A percentile compares a stretch with the other conserved stretches of the same genome.
phyloP scores from a whole-genome alignment of 2,888 invertebrate genomes.

The Plagiodera versicolora region DNA sequence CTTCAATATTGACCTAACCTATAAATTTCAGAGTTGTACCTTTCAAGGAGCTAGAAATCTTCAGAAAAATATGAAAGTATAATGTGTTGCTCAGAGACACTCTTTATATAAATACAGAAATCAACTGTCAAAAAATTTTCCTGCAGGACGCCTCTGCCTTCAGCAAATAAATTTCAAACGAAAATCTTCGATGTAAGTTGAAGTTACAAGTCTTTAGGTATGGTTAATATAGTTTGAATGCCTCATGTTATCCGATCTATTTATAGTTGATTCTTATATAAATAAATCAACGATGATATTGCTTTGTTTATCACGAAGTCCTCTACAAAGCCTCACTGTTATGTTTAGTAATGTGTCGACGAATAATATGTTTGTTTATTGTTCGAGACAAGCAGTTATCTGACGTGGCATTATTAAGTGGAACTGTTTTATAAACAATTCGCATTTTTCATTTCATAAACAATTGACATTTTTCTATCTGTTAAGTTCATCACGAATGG shows the following conservation, averaged over 20 bases:
- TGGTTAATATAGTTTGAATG: not conserved
- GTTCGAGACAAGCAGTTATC: conserved; percentile 17
- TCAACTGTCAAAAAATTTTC: too few relatives aligned
- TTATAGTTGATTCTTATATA: not conserved
- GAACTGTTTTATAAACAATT: conserved; percentile 7
- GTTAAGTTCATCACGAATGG: not conserved
- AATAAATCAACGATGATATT: conserved; percentile 3
- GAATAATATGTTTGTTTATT: conserved; percentile 26
- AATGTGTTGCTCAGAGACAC: too few relatives aligned
- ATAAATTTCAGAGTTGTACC: too few relatives aligned
- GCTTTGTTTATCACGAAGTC: conserved; percentile 21
- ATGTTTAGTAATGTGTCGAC: conserved; percentile 19
- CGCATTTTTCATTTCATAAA: conserved; percentile 3
- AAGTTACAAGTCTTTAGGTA: too few relatives aligned
- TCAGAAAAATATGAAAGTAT: too few relatives aligned
- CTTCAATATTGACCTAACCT: too few relatives aligned
- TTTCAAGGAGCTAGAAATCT: too few relatives aligned
- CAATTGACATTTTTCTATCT: not conserved
- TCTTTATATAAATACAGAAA: too few relatives aligned
- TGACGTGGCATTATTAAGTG: conserved; percentile 15
- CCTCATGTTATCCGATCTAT: not conserved
- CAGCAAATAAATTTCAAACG: too few relatives aligned
- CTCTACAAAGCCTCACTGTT: conserved; percentile 18
- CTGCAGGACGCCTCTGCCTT: too few relatives aligned
- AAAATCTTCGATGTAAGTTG: too few relatives aligned